These are phyloP conservation scores for Smittia sp. DNA, from an alignment of 2,888 invertebrate species.

Conservation along the genomic window DNA sequence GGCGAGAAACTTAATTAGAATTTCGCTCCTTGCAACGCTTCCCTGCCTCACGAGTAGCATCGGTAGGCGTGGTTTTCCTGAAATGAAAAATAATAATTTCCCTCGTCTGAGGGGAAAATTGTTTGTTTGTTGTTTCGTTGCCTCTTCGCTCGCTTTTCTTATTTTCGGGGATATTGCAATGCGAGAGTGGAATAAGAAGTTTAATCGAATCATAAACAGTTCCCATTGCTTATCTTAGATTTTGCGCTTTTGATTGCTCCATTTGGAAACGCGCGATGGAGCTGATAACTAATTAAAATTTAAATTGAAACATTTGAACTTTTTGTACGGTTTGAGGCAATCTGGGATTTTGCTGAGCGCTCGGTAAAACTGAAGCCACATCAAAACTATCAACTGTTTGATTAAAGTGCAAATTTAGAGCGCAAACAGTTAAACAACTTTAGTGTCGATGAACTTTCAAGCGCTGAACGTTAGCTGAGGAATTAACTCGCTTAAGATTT, in stretches of 20 bases:
- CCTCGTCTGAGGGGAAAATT: conserved; percentile 13
- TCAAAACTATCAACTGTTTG: conserved; percentile 17
- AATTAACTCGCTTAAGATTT: not conserved
- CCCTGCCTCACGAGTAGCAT: no score
- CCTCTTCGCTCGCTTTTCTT: not conserved
- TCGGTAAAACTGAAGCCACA: not conserved
- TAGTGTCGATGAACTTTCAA: conserved; percentile 6
- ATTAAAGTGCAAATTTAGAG: conserved; percentile 23
- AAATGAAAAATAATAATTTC: conserved; percentile 39
- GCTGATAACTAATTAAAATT: conserved; percentile 31
- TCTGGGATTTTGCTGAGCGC: not conserved
- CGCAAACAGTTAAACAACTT: not conserved
- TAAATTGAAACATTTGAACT: conserved; percentile 2
- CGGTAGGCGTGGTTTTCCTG: conserved; percentile 40
- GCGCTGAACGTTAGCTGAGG: not conserved
- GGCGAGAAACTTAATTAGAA: not conserved
- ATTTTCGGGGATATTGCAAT: not conserved
- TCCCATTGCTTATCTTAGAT: conserved; percentile 28
- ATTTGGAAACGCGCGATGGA: conserved; percentile 14
- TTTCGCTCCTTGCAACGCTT: no score
- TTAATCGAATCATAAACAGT: conserved; percentile 12
- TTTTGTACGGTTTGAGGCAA: not conserved
- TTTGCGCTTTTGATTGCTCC: conserved; percentile 33
- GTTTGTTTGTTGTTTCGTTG: conserved; percentile 22
- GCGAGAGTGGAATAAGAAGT: not conserved